A percentile compares a stretch with the other conserved stretches of the same genome.
These are phyloP conservation scores for Scaptomyza polygonia DNA, from an alignment of 2,888 invertebrate species.

Conservation along the genomic window DNA sequence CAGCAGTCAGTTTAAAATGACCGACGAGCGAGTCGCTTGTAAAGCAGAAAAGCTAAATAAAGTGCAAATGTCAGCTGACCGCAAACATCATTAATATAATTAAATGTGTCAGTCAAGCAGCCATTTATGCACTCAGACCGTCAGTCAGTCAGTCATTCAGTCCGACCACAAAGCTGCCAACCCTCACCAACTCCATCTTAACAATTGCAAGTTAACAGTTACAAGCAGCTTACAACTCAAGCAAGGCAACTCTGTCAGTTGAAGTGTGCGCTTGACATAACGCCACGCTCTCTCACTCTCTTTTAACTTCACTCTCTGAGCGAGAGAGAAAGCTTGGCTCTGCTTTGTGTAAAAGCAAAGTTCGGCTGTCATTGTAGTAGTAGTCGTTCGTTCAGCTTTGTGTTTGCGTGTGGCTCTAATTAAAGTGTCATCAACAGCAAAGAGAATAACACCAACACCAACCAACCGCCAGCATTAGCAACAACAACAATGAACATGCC, in stretches of 20 bases:
- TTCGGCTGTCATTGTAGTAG: conserved; percentile 12
- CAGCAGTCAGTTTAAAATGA: conserved; percentile 57
- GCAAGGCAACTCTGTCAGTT: conserved; percentile 57
- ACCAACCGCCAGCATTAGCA: not conserved
- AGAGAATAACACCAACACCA: conserved; percentile 40
- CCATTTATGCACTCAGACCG: conserved; percentile 76
- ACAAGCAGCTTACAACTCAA: conserved; percentile 6
- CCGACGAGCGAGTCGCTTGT: conserved; percentile 43
- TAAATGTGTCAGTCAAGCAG: conserved; percentile 81
- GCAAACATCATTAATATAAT: conserved; percentile 81
- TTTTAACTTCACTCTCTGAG: conserved; percentile 5
- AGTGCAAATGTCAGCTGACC: conserved; percentile 83
- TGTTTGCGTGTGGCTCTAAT: conserved; percentile 78
- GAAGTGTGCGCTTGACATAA: conserved; percentile 69
- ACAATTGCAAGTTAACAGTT: conserved; percentile 23
- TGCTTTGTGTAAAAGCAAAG: not conserved
- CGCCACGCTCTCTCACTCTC: not conserved
- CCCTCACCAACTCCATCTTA: not conserved
- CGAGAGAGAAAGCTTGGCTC: conserved; percentile 1
- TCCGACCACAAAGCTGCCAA: conserved; percentile 65
- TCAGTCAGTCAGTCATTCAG: conserved; percentile 59
- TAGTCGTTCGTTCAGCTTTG: conserved; percentile 40
- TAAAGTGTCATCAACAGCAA: conserved; percentile 77
- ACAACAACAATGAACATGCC: conserved; percentile 33
- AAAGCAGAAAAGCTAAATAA: conserved; percentile 60